phyloP scores from a whole-genome alignment of 2,888 invertebrate genomes.

The Pseudococcus jackbeardsleyi region DNA sequence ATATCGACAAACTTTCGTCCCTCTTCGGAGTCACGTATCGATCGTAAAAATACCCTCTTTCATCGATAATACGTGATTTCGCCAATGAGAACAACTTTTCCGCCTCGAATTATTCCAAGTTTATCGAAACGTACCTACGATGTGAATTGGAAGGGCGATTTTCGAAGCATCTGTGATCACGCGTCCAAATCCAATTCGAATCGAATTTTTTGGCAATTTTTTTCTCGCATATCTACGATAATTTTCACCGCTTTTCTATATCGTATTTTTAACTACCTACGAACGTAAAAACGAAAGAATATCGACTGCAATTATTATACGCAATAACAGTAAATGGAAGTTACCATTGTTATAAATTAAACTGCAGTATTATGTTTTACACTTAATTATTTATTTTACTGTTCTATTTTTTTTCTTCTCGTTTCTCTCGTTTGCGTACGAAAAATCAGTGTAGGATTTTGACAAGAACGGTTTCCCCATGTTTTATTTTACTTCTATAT shows the following conservation, averaged over 20 bases:
- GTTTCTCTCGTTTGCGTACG: neutral
- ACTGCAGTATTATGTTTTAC: slow-evolving; percentile 56
- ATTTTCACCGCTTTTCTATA: neutral
- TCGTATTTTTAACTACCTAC: neutral
- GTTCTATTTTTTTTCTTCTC: neutral
- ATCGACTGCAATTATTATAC: slow-evolving; percentile 49
- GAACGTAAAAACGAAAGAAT: slow-evolving; percentile 5
- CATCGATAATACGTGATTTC: neutral
- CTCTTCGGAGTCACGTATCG: neutral
- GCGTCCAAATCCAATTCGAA: neutral
- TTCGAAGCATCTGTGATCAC: neutral
- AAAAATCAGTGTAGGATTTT: neutral
- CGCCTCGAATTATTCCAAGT: too few relatives aligned
- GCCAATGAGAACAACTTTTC: too few relatives aligned
- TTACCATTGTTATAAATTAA: slow-evolving; percentile 62
- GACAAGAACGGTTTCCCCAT: neutral
- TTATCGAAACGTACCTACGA: neutral
- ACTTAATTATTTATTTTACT: slow-evolving; percentile 33
- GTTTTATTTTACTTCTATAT: too few relatives aligned
- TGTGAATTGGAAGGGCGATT: too few relatives aligned
- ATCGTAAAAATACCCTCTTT: neutral
- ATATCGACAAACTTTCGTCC: neutral
- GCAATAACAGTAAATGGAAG: slow-evolving; percentile 51
- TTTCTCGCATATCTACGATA: slow-evolving; percentile 9
- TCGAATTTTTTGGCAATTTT: neutral